A percentile compares a stretch with the other conserved stretches of the same genome.
These are phyloP conservation scores for Conus ventricosus DNA, from an alignment of 1,140 invertebrate genomes.

Conservation along the genomic window DNA sequence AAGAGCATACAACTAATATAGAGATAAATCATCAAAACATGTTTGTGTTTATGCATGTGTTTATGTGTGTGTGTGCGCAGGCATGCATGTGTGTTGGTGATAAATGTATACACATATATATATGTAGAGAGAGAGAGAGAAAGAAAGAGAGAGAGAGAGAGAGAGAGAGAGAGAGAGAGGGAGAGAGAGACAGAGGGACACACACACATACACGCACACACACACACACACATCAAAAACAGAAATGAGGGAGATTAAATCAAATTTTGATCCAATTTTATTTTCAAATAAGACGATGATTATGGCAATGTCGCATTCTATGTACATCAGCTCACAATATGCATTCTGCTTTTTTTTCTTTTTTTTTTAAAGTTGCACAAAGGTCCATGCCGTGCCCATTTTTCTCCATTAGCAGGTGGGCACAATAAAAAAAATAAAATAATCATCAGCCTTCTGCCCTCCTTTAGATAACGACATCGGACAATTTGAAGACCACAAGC, in stretches of 20 bases:
- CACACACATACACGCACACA: background rate
- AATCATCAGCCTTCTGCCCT: background rate
- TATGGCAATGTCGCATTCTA: conserved; percentile 4
- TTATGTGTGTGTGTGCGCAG: too few relatives aligned
- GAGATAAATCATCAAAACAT: too few relatives aligned
- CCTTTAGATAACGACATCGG: background rate
- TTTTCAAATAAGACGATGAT: background rate
- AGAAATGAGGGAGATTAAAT: background rate
- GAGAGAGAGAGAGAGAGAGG: too few relatives aligned
- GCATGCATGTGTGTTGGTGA: too few relatives aligned
- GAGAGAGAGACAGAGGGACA: too few relatives aligned
- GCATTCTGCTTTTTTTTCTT: background rate
- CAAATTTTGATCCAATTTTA: conserved; percentile 7
- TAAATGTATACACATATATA: too few relatives aligned
- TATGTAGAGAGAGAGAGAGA: too few relatives aligned
- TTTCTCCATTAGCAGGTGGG: background rate
- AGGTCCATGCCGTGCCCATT: background rate
- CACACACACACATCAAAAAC: background rate
- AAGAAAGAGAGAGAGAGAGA: too few relatives aligned
- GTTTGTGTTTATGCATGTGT: too few relatives aligned
- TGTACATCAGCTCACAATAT: conserved; percentile 2
- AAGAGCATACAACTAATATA: too few relatives aligned
- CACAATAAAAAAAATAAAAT: background rate
- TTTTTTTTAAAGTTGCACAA: background rate
- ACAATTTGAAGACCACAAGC: background rate